Percentiles rank a stretch among this genome's conserved stretches.
phyloP scores from a whole-genome alignment of 2,888 invertebrate genomes.

The Lasius fuliginosus region DNA sequence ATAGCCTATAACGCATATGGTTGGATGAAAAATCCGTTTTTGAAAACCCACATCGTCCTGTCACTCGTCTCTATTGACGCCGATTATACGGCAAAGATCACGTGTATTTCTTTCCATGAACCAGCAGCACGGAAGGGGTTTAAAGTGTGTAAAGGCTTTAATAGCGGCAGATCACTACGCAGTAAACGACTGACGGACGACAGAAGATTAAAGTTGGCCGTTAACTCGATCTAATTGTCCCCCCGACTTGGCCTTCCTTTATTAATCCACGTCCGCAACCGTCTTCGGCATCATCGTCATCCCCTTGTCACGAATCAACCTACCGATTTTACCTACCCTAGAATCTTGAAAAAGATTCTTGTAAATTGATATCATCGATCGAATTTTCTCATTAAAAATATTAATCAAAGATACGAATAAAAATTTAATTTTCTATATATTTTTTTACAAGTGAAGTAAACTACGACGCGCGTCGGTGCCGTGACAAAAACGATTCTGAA shows the following conservation, averaged over 20 bases:
- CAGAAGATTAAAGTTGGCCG: slow-evolving; percentile 85
- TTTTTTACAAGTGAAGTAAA: neutral
- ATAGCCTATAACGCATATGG: slow-evolving; percentile 56
- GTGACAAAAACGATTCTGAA: slow-evolving; percentile 27
- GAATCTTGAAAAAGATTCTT: slow-evolving; percentile 22
- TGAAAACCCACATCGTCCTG: slow-evolving; percentile 74
- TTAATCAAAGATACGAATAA: neutral
- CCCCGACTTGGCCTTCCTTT: slow-evolving; percentile 83
- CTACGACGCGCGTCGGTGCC: neutral
- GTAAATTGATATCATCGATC: slow-evolving; percentile 5
- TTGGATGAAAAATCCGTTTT: slow-evolving; percentile 71
- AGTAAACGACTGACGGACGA: slow-evolving; percentile 86
- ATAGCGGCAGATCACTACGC: slow-evolving; percentile 85
- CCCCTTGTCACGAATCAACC: slow-evolving; percentile 66
- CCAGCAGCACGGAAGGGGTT: slow-evolving; percentile 73
- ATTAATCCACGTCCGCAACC: slow-evolving; percentile 82
- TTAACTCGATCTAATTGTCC: slow-evolving; percentile 86
- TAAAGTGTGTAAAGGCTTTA: slow-evolving; percentile 83
- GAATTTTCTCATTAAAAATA: slow-evolving; percentile 9
- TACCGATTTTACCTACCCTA: slow-evolving; percentile 48
- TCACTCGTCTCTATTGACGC: slow-evolving; percentile 53
- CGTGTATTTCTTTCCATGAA: slow-evolving; percentile 70
- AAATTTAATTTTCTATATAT: neutral
- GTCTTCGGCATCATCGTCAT: slow-evolving; percentile 74
- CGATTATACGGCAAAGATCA: slow-evolving; percentile 47